Evolutionary conservation across 2,888 invertebrate species (phyloP).

Genomic region (Parthenolecanium corni): DNA sequence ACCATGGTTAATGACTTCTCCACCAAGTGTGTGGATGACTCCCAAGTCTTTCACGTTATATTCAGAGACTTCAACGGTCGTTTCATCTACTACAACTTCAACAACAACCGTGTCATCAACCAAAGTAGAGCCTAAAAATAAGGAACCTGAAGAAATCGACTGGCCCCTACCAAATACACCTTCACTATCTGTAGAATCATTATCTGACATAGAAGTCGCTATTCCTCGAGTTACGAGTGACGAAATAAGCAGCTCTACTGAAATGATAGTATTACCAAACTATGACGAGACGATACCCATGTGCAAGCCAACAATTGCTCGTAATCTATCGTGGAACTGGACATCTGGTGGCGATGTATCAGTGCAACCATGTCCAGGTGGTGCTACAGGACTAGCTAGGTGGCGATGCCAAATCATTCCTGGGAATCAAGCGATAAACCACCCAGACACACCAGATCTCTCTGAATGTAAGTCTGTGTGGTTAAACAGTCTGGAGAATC

Average conservation of each 20-base stretch:
- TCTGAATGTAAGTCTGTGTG: slow-evolving; percentile 80
- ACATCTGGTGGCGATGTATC: slow-evolving; percentile 59
- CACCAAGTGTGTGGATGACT: slow-evolving; percentile 58
- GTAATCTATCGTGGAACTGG: slow-evolving; percentile 79
- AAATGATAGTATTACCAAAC: neutral
- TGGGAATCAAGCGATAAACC: slow-evolving; percentile 44
- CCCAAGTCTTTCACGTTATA: slow-evolving; percentile 46
- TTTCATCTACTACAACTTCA: neutral
- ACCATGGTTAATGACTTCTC: slow-evolving; percentile 77
- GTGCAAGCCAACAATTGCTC: slow-evolving; percentile 58
- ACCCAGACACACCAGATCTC: slow-evolving; percentile 65
- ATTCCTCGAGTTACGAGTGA: too few relatives aligned
- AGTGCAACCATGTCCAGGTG: slow-evolving; percentile 79
- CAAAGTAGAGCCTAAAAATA: slow-evolving; percentile 33
- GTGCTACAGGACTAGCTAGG: slow-evolving; percentile 71
- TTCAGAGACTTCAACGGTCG: slow-evolving; percentile 3
- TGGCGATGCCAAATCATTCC: slow-evolving; percentile 30
- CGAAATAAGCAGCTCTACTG: slow-evolving; percentile 32
- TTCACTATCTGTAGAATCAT: slow-evolving; percentile 25
- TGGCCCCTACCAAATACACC: slow-evolving; percentile 33
- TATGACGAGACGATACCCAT: slow-evolving; percentile 11
- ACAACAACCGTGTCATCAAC: slow-evolving; percentile 35
- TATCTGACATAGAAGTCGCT: slow-evolving; percentile 17
- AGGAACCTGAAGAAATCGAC: slow-evolving; percentile 42
- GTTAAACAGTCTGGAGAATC: slow-evolving; percentile 70